These are phyloP conservation scores for Connochaetes taurinus DNA, from an alignment of 2,113 vertebrate genomes.

Conservation along the genomic window DNA sequence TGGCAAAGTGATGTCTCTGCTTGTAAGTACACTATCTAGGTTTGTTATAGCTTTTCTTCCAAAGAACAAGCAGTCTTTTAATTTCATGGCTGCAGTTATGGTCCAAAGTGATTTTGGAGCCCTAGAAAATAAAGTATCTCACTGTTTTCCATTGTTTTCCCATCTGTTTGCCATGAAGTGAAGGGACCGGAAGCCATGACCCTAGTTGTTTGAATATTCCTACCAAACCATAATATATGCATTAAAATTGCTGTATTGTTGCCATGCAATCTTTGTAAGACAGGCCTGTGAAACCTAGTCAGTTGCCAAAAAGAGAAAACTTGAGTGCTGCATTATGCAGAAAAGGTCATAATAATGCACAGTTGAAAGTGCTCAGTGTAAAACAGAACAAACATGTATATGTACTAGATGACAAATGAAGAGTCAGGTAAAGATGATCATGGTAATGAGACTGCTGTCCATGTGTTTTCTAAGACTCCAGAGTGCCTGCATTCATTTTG, in stretches of 20 bases:
- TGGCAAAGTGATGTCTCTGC: not conserved
- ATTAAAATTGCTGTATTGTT: not conserved
- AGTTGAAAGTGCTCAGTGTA: not conserved
- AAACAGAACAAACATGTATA: not conserved
- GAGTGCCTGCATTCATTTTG: not conserved
- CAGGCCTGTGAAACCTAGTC: not conserved
- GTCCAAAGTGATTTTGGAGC: not conserved
- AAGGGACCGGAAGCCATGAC: not conserved
- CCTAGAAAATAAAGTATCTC: not conserved
- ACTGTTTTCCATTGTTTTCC: not conserved
- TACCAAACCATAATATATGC: not conserved
- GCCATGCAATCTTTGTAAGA: not conserved
- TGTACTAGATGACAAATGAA: not conserved
- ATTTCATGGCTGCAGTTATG: not conserved
- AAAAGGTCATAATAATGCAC: not conserved
- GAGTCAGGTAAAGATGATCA: not conserved
- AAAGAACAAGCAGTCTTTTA: not conserved
- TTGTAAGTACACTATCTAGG: not conserved
- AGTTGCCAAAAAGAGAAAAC: not conserved
- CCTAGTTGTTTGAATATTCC: not conserved
- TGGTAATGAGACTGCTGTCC: not conserved
- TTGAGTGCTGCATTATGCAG: not conserved
- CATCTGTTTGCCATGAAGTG: not conserved
- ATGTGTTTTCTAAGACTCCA: not conserved
- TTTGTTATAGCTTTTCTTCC: not conserved